phyloP scores from a whole-genome alignment of 2,888 invertebrate species.

The Arenicola marina region DNA sequence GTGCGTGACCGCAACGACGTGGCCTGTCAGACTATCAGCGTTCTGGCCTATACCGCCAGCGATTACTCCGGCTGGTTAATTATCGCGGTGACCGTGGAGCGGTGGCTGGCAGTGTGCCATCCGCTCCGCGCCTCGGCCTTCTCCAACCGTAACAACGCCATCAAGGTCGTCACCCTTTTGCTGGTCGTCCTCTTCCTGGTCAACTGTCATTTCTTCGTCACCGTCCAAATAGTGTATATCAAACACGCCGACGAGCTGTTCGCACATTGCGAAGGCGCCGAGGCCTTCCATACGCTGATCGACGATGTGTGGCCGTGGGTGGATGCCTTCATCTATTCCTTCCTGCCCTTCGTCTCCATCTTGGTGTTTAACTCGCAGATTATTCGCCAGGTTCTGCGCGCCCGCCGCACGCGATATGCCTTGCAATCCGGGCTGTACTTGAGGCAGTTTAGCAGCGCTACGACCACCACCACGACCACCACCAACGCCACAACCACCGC shows the following conservation, averaged over 20 bases:
- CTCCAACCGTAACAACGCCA: conserved; percentile 44
- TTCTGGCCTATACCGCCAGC: conserved; percentile 45
- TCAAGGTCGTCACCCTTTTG: conserved; percentile 40
- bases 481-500: too few species aligned
- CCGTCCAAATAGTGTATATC: conserved; percentile 32
- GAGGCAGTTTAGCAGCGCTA: too few species aligned
- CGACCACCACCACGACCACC: too few species aligned
- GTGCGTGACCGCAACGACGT: conserved; percentile 37
- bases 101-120: conserved; percentile 51
- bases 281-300: conserved; percentile 32
- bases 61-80: conserved; percentile 54
- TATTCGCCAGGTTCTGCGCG: conserved; percentile 44
- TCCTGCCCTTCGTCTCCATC: conserved; percentile 48
- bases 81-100: conserved; percentile 54
- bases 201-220: conserved; percentile 52
- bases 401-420: conserved; percentile 26
- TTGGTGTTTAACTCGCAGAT: conserved; percentile 49
- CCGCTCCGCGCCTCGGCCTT: conserved; percentile 46
- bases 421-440: too few species aligned
- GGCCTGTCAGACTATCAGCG: conserved; percentile 44
- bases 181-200: conserved; percentile 40
- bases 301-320: conserved; percentile 50
- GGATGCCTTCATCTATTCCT: conserved; percentile 49
- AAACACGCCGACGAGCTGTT: conserved; percentile 20
- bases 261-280: conserved; percentile 26